Percentiles rank a stretch among this genome's conserved stretches.
phyloP scores from a whole-genome alignment of 2,888 invertebrate genomes.

The Drosophila paramelanica region DNA sequence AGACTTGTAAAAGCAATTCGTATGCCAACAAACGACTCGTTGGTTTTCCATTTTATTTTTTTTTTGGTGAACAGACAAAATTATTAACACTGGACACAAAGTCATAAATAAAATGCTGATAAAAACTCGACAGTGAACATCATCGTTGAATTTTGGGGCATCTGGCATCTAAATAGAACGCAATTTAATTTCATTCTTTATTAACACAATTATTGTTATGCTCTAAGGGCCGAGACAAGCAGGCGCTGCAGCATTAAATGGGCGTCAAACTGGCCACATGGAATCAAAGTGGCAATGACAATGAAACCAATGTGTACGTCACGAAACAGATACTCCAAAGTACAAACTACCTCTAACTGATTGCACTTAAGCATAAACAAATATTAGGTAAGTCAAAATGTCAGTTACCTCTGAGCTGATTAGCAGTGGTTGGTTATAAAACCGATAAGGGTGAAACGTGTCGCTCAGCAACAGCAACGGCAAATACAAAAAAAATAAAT shows the following conservation, averaged over 20 bases:
- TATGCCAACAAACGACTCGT: conserved; percentile 5
- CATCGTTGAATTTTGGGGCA: conserved; percentile 32
- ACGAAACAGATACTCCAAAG: conserved; percentile 2
- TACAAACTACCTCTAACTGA: conserved; percentile 3
- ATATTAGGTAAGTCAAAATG: conserved; percentile 36
- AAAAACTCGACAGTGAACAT: conserved; percentile 23
- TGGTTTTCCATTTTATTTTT: not conserved
- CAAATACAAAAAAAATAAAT: not conserved
- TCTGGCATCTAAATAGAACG: conserved; percentile 51
- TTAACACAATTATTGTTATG: conserved; percentile 32
- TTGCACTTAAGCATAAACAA: conserved; percentile 25
- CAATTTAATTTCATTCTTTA: conserved; percentile 65
- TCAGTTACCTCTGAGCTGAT: conserved; percentile 31
- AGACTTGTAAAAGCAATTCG: conserved; percentile 32
- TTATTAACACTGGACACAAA: conserved; percentile 3
- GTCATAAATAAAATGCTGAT: conserved; percentile 53
- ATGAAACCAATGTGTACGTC: conserved; percentile 15
- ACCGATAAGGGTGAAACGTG: conserved; percentile 28
- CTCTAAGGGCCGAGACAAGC: not conserved
- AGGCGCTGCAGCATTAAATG: conserved; percentile 15
- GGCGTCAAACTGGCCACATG: conserved; percentile 13
- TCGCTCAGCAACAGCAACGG: conserved; percentile 37
- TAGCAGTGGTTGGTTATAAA: conserved; percentile 28
- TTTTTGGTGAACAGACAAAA: no score
- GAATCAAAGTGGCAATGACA: conserved; percentile 43